A percentile compares a stretch with the other conserved stretches of the same genome.
These are phyloP conservation scores for Babyrousa celebensis DNA, from an alignment of 2,797 vertebrate species.

Conservation along the genomic window DNA sequence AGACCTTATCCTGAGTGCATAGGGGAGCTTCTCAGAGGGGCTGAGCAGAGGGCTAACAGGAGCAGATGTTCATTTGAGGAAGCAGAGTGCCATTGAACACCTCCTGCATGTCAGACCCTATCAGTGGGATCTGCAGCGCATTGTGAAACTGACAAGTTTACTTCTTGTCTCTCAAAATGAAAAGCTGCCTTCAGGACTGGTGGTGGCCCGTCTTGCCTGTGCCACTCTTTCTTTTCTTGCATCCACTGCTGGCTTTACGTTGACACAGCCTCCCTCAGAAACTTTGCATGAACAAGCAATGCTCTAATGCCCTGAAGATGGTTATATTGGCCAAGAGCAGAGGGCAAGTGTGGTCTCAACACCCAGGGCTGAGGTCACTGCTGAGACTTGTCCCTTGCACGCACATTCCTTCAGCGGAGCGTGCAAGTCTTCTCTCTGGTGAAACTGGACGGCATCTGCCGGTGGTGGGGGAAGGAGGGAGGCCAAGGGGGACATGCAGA, in stretches of 20 bases:
- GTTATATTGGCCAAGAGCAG: neutral
- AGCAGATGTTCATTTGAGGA: neutral
- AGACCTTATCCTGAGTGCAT: neutral
- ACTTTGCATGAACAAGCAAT: neutral
- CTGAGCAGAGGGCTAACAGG: neutral
- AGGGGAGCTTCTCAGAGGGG: neutral
- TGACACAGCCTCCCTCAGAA: neutral
- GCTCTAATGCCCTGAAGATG: neutral
- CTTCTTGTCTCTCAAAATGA: neutral
- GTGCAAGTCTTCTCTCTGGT: conserved; percentile 58
- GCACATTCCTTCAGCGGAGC: neutral
- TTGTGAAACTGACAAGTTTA: neutral
- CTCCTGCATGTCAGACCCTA: neutral
- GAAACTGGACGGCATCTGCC: conserved; percentile 69
- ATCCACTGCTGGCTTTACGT: neutral
- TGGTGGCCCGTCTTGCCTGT: rapidly evolving
- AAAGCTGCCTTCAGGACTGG: neutral
- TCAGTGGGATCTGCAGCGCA: neutral
- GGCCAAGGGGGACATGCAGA: conserved; percentile 83
- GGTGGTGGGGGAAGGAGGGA: conserved; percentile 69
- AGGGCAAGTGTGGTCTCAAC: neutral
- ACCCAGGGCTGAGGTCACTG: neutral
- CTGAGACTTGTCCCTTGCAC: neutral
- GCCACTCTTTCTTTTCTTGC: neutral
- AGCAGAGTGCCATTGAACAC: neutral